A percentile compares a stretch with the other conserved stretches of the same genome.
Conservation (phyloP, 2,113 vertebrate species). For the Rousettus leschenaultii region DNA sequence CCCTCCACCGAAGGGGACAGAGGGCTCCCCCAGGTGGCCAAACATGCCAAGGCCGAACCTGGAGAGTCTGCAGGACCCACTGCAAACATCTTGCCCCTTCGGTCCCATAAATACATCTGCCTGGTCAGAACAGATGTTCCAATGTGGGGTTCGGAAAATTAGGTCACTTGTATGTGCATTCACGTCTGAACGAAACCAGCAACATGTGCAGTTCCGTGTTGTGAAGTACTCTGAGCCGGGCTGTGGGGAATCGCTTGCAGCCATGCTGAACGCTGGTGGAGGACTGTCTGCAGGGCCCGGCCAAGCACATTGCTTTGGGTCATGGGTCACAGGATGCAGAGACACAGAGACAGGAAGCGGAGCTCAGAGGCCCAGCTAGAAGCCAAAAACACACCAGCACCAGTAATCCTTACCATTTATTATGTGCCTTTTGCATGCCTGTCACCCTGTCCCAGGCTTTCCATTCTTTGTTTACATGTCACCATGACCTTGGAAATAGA, state of each 20-base stretch:
- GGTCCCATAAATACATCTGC: background rate
- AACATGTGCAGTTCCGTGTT: accelerated
- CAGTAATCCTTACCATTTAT: background rate
- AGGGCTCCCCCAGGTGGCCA: slow-evolving; percentile 75
- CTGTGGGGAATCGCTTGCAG: background rate
- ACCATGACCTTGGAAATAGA: background rate
- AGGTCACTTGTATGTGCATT: background rate
- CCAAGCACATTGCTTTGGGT: background rate
- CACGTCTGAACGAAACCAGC: accelerated
- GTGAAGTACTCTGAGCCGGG: background rate
- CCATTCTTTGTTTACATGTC: background rate
- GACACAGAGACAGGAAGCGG: background rate
- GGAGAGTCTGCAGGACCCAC: background rate
- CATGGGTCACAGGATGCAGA: background rate
- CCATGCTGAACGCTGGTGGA: background rate
- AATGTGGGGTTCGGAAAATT: background rate
- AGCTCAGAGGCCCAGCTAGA: background rate
- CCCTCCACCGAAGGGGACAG: slow-evolving; percentile 17
- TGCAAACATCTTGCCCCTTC: background rate
- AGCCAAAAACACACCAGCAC: background rate
- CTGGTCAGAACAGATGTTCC: background rate
- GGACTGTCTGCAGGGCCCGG: background rate
- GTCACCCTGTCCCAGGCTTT: background rate
- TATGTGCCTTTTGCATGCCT: background rate
- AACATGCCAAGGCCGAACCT: slow-evolving; percentile 15